Evolutionary conservation across 30 jellyfish, hydroid and myxozoan genomes (phyloP), one percentile per base, ranked within the genome.

Genomic region (Catostylus mosaicus): DNA sequence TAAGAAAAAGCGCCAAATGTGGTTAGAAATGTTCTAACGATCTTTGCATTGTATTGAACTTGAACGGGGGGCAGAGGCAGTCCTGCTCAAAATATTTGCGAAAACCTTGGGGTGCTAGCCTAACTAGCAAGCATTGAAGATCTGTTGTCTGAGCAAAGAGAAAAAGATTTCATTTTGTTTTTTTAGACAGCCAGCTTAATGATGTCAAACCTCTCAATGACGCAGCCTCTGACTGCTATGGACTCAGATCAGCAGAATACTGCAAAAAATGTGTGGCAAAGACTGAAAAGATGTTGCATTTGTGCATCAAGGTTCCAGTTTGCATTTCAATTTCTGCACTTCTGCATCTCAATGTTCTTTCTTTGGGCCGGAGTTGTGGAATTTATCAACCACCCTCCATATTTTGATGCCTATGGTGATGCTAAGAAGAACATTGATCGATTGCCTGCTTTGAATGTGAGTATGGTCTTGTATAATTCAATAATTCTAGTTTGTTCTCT

Each of bases 371-470:
- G 98, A 8, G 38, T 86, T 31, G 96, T 85, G 0, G 98, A 92
- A 74, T 92, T 92, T 36, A 66, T 92, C 57, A 56, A 75, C n/a
- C 88, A 92, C 60, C 98, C 98, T n/a, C 98, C 98, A 9, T 92
- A 78, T 60, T 92, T 92, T 67, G 98, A 92, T 86, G 98, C 98
- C 3, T 92, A 92, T 75, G 98, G 98, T 22, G 98, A 92, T 92
- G 97, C 97, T 22, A 43, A 47, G 14, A 60, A 72, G 23, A 62
- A 78, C 23, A 78, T 18, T 62, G 50, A 75, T 31, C 69, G 81
- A 18, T 96, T 96, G 7, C 80, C 77, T 50, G 20, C 80, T 20
- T 73, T 92, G 57, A 61, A 86, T 95, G 98, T 92, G 76, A 31
- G 30, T 75, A 3, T 20, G 6, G 3, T 2, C 12, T 29, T 30